phyloP scores from a whole-genome alignment of 2,797 vertebrate species.

The Bufotes viridis region DNA sequence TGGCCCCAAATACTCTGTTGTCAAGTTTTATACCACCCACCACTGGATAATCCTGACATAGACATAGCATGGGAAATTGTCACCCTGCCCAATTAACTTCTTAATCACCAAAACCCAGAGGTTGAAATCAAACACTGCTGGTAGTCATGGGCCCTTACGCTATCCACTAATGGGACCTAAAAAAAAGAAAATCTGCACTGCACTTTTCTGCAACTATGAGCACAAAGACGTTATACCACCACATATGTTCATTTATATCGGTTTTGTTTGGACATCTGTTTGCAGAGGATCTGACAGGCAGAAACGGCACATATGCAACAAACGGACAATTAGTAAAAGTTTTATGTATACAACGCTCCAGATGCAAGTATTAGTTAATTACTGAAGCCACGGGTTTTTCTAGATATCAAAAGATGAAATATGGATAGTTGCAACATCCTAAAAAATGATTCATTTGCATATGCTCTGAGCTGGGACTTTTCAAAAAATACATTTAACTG shows the following conservation, averaged over 20 bases:
- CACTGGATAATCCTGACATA: too few species aligned
- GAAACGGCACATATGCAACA: constrained; percentile 1
- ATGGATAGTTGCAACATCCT: background rate
- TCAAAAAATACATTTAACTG: constrained; percentile 46
- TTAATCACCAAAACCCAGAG: too few species aligned
- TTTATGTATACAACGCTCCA: background rate
- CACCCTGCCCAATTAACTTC: too few species aligned
- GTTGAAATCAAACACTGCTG: too few species aligned
- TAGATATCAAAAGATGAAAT: constrained; percentile 6
- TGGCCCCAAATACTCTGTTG: too few species aligned
- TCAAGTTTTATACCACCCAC: too few species aligned
- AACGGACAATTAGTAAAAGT: constrained; percentile 20
- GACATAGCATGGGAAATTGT: too few species aligned
- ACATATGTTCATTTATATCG: constrained; percentile 4
- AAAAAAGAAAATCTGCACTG: background rate
- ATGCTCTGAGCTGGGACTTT: constrained; percentile 1
- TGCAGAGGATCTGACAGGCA: background rate
- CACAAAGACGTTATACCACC: background rate
- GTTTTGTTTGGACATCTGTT: constrained; percentile 20
- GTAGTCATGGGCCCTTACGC: too few species aligned
- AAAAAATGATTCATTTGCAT: constrained; percentile 33
- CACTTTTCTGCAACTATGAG: background rate
- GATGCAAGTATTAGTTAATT: constrained; percentile 13
- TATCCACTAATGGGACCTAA: too few species aligned
- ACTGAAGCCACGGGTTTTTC: background rate